Conservation (phyloP, 1,140 invertebrate genomes). For the Papilio polytes region DNA sequence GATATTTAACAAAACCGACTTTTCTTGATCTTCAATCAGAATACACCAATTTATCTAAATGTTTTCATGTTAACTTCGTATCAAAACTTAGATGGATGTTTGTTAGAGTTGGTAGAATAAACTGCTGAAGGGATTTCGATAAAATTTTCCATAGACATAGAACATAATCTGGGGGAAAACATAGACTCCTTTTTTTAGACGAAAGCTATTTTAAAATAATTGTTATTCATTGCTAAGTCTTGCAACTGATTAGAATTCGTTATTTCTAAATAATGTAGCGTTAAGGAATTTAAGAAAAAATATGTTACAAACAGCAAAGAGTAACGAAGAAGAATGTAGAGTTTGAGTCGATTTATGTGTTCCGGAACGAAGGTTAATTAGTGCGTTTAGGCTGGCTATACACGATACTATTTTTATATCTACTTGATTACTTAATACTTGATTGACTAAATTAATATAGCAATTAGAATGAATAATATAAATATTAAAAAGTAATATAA, state of each 20-base stretch:
- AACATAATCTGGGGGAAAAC: no score
- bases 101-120: no score
- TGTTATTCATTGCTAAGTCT: neutral
- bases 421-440: no score
- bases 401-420: constrained; percentile 34
- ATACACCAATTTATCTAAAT: no score
- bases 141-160: no score
- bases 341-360: constrained; percentile 70
- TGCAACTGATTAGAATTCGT: neutral
- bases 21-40: no score
- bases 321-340: constrained; percentile 67
- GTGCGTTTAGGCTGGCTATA: constrained; percentile 53
- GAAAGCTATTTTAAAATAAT: neutral
- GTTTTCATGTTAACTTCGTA: no score
- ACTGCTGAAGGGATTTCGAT: no score
- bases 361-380: constrained; percentile 74
- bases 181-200: no score
- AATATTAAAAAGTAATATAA: neutral
- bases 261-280: constrained; percentile 13
- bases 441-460: no score
- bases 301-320: constrained; percentile 48
- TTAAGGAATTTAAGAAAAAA: constrained; percentile 43
- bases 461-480: neutral
- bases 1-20: no score
- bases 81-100: no score